These are phyloP conservation scores for Stenoptilia bipunctidactyla DNA, from an alignment of 2,888 invertebrate genomes.

Conservation along the genomic window DNA sequence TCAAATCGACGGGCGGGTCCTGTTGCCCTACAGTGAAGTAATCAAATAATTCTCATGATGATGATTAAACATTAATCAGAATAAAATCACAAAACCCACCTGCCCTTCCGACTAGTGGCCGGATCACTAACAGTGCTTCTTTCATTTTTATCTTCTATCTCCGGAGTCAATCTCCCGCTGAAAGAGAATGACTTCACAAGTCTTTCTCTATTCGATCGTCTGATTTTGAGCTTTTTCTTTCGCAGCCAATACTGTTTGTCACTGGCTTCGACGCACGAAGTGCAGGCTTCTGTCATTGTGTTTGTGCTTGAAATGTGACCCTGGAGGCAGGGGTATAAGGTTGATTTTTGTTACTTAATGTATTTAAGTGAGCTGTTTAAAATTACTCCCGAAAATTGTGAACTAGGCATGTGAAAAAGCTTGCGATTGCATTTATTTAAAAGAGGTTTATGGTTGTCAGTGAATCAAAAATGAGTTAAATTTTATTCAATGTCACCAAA, in stretches of 20 bases:
- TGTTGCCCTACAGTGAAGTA: too few relatives aligned
- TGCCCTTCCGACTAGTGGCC: slow-evolving; percentile 68
- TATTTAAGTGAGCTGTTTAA: too few relatives aligned
- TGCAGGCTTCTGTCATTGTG: slow-evolving; percentile 66
- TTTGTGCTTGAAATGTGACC: slow-evolving; percentile 66
- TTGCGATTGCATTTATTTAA: too few relatives aligned
- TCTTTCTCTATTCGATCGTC: slow-evolving; percentile 46
- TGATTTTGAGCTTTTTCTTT: slow-evolving; percentile 47
- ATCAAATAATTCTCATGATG: too few relatives aligned
- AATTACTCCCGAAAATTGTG: too few relatives aligned
- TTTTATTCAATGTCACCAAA: too few relatives aligned
- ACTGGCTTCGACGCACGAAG: slow-evolving; percentile 60
- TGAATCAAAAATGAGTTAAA: too few relatives aligned
- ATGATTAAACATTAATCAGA: too few relatives aligned
- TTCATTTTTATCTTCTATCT: slow-evolving; percentile 70
- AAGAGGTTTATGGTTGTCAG: too few relatives aligned
- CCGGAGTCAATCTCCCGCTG: slow-evolving; percentile 73
- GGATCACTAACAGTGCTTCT: slow-evolving; percentile 76
- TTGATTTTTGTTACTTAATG: too few relatives aligned
- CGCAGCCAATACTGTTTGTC: slow-evolving; percentile 59
- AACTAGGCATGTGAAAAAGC: too few relatives aligned
- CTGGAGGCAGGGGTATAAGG: slow-evolving; percentile 20
- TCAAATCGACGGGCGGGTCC: too few relatives aligned
- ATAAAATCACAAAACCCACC: slow-evolving; percentile 29
- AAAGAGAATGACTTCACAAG: slow-evolving; percentile 82